A percentile compares a stretch with the other conserved stretches of the same genome.
These are phyloP conservation scores for Eubucco bourcierii DNA, from an alignment of 2,113 vertebrate species.

Conservation along the genomic window DNA sequence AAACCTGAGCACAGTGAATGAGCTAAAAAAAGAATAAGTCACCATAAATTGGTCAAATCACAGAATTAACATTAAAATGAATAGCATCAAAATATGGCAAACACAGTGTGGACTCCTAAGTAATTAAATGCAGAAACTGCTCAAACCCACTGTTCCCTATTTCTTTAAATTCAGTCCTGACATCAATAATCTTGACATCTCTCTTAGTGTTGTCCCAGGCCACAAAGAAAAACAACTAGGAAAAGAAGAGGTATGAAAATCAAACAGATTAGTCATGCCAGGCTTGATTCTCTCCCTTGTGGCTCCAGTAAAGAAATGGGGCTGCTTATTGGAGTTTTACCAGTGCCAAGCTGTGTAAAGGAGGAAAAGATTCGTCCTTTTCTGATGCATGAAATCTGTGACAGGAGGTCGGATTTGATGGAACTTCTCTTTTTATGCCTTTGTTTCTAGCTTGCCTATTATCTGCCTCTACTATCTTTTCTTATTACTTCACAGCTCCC, in stretches of 20 bases:
- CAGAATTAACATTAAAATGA: background rate
- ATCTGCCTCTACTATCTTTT: background rate
- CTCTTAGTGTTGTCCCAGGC: background rate
- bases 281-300: background rate
- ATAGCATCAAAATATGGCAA: background rate
- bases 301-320: background rate
- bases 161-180: background rate
- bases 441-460: background rate
- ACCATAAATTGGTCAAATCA: background rate
- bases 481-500: background rate
- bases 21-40: background rate
- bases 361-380: background rate
- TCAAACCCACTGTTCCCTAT: background rate
- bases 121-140: background rate
- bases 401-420: background rate
- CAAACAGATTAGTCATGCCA: background rate
- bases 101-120: background rate
- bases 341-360: background rate
- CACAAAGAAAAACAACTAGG: background rate
- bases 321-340: background rate
- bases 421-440: background rate
- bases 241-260: background rate
- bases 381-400: background rate
- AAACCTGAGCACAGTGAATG: background rate
- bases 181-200: background rate